Evolutionary conservation across 2,113 vertebrate species (phyloP), one percentile per base, ranked within the genome.

Genomic region (Rhegmatorhina hoffmannsi): DNA sequence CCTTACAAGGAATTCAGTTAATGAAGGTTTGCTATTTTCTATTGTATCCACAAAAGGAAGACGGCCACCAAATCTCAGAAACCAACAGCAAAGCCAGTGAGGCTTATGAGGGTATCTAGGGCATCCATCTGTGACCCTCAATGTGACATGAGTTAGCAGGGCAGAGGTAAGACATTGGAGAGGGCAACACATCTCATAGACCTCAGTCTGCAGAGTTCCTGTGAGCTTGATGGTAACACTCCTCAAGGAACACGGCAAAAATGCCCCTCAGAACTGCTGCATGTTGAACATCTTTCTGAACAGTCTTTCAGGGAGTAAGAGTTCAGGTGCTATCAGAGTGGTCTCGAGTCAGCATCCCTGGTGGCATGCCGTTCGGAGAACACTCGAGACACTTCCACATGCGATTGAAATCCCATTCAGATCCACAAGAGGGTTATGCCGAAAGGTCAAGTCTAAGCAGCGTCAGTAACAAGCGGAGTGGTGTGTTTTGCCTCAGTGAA

Each of bases 391-490:
- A 16, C 56, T 91, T 76, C 62, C 74, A 59, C 36, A 31, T 6
- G 29, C 4, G 1, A 33, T 43, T 95, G 95, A 97, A 94, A 96
- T 96, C 85, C 95, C 92, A 58, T 16, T 26, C 75, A 52, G 72
- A 80, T 96, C 95, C 92, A 81, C 92, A 93, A 97, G 88, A 96
- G 95, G 90, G 94, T 96, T 83, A 25, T 86, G 68, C 24, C 3
- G 31, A 8, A 50, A 80, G 63, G 79, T 91, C 50, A 79, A 82
- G 58, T 19, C n/a, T 31, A 19, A 64, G 74, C 78, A 84, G 72
- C 0, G 0, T 36, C 63, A 73, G 53, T 7, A 49, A 24, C 10
- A 38, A 18, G 24, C 64, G 33, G 49, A 31, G 23, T 2, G 2
- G 6, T 13, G 49, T 25, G 28, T 17, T 66, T 47, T 67, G 34